Evolutionary conservation across 2,888 invertebrate genomes (phyloP).

Genomic region (Euproctis similis): DNA sequence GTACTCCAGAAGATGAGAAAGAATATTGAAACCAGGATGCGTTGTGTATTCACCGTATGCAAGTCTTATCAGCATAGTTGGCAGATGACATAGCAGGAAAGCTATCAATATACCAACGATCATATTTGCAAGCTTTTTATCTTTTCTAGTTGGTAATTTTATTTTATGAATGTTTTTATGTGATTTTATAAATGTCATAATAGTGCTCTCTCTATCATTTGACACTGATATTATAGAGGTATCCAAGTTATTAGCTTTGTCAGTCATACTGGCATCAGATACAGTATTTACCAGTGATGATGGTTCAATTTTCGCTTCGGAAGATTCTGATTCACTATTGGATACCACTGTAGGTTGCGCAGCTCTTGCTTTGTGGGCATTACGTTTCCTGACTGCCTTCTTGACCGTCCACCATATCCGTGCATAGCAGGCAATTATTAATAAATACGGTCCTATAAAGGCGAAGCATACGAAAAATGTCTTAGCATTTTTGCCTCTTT

Average conservation of each 20-base stretch:
- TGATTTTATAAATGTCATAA: slow-evolving; percentile 33
- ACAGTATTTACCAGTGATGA: background rate
- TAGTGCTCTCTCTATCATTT: slow-evolving; percentile 9
- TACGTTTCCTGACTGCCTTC: slow-evolving; percentile 73
- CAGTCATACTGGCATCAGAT: slow-evolving; percentile 2
- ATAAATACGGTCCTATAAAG: slow-evolving; percentile 87
- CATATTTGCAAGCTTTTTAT: slow-evolving; percentile 86
- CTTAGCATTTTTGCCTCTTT: slow-evolving; percentile 81
- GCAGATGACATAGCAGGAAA: slow-evolving; percentile 90
- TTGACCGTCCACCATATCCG: slow-evolving; percentile 87
- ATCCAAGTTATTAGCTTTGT: slow-evolving; percentile 1
- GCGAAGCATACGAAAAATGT: slow-evolving; percentile 85
- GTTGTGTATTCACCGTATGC: slow-evolving; percentile 79
- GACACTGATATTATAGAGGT: slow-evolving; percentile 2
- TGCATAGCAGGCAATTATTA: slow-evolving; percentile 88
- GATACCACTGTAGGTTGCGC: slow-evolving; percentile 17
- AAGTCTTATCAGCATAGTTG: slow-evolving; percentile 88
- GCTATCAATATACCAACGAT: slow-evolving; percentile 93
- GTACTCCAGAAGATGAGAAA: slow-evolving; percentile 88
- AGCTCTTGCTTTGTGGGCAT: slow-evolving; percentile 60
- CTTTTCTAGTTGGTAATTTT: slow-evolving; percentile 82
- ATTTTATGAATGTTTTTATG: slow-evolving; percentile 38
- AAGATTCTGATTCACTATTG: slow-evolving; percentile 3
- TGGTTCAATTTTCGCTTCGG: slow-evolving; percentile 1
- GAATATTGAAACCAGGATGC: slow-evolving; percentile 80